Conservation (phyloP, 2,888 invertebrate species). For the Leptinotarsa haldemani region DNA sequence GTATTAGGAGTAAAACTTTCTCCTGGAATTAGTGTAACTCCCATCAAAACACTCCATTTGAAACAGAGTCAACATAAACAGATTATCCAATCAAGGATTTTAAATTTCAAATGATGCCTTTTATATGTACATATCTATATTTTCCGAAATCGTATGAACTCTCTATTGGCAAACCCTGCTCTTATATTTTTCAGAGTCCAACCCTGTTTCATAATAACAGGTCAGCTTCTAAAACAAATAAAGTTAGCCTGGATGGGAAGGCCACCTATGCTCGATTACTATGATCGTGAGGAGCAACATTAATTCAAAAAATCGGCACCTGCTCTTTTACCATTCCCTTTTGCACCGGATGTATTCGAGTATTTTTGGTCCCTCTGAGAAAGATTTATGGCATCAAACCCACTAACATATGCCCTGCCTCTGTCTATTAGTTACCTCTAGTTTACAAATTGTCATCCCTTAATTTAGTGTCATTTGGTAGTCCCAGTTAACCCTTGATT, state of each 20-base stretch:
- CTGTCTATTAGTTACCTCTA: slow-evolving; percentile 43
- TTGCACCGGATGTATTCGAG: slow-evolving; percentile 40
- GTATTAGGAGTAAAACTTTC: too few species aligned
- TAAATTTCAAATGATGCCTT: too few species aligned
- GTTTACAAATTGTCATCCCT: slow-evolving; percentile 51
- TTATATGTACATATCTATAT: too few species aligned
- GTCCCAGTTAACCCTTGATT: slow-evolving; percentile 42
- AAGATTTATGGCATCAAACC: slow-evolving; percentile 42
- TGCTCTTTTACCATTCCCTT: slow-evolving; percentile 31
- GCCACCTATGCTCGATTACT: slow-evolving; percentile 43
- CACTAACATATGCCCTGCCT: slow-evolving; percentile 45
- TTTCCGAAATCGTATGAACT: too few species aligned
- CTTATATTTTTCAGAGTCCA: not conserved
- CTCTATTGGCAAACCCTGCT: too few species aligned
- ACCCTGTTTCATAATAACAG: slow-evolving; percentile 14
- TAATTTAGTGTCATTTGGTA: slow-evolving; percentile 47
- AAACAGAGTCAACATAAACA: too few species aligned
- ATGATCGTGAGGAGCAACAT: slow-evolving; percentile 51
- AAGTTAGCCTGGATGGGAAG: slow-evolving; percentile 40
- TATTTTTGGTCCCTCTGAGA: slow-evolving; percentile 29
- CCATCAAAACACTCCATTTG: too few species aligned
- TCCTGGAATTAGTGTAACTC: too few species aligned
- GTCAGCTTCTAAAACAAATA: slow-evolving; percentile 39
- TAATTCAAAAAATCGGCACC: slow-evolving; percentile 52
- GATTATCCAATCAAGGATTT: too few species aligned